These are phyloP conservation scores for Tapera naevia DNA, from an alignment of 2,797 vertebrate species.

Conservation along the genomic window DNA sequence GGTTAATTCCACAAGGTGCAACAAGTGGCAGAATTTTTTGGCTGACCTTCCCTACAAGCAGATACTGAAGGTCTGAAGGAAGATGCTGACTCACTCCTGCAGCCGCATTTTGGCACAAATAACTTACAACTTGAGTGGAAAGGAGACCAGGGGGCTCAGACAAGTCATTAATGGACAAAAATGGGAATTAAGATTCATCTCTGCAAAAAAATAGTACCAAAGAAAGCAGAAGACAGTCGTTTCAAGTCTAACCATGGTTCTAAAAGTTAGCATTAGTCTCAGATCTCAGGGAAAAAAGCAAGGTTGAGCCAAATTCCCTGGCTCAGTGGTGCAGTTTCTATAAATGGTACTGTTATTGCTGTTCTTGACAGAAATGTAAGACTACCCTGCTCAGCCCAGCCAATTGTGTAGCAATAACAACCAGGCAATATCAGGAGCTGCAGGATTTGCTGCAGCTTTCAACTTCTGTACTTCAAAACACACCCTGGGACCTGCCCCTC, in stretches of 20 bases:
- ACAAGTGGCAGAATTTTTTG: not conserved
- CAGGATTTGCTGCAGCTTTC: not conserved
- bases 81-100: slow-evolving; percentile 47
- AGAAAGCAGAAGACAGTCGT: not conserved
- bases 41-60: not conserved
- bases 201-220: not conserved
- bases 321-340: not conserved
- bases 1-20: not conserved
- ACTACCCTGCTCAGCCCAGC: not conserved
- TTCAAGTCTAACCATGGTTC: not conserved
- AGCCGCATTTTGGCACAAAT: not conserved
- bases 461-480: not conserved
- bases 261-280: not conserved
- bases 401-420: not conserved
- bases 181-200: not conserved
- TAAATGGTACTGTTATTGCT: not conserved
- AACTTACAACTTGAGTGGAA: not conserved
- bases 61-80: not conserved
- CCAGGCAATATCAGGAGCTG: not conserved
- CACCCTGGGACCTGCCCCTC: not conserved
- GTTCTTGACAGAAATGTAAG: not conserved
- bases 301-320: not conserved
- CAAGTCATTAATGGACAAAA: not conserved
- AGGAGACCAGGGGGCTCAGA: not conserved
- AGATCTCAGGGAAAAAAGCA: not conserved